Evolutionary conservation across 2,113 vertebrate species (phyloP).

Genomic region (Anoura caudifer): DNA sequence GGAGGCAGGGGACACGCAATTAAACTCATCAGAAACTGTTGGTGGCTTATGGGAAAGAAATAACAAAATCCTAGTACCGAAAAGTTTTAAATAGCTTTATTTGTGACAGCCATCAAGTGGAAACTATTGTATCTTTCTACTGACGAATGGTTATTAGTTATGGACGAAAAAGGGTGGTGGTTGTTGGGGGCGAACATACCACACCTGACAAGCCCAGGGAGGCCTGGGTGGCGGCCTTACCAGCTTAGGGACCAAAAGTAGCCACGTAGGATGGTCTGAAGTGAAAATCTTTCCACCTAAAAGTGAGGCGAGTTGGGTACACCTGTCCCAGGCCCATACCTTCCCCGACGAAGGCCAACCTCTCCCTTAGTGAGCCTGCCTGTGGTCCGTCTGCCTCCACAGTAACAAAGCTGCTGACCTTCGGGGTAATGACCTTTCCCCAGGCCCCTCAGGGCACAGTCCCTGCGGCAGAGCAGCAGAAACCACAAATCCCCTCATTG

Average conservation of each 20-base stretch:
- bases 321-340: neutral
- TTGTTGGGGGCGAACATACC: too few species aligned
- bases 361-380: neutral
- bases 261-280: neutral
- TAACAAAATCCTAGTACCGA: neutral
- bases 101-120: neutral
- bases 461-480: neutral
- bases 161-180: neutral
- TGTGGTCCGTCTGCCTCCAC: neutral
- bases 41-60: too few species aligned
- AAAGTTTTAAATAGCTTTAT: neutral
- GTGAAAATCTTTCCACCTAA: neutral
- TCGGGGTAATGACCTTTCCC: neutral
- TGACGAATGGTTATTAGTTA: neutral
- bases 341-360: neutral
- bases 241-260: neutral
- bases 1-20: neutral
- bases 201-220: neutral
- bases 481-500: neutral
- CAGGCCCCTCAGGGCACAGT: neutral
- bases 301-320: neutral
- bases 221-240: neutral
- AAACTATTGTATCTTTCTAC: neutral
- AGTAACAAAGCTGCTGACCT: neutral
- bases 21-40: neutral